Evolutionary conservation across 92 coral and sea anemone species (phyloP), one percentile per base, ranked within the genome.

Genomic region (Actinostola sp.): DNA sequence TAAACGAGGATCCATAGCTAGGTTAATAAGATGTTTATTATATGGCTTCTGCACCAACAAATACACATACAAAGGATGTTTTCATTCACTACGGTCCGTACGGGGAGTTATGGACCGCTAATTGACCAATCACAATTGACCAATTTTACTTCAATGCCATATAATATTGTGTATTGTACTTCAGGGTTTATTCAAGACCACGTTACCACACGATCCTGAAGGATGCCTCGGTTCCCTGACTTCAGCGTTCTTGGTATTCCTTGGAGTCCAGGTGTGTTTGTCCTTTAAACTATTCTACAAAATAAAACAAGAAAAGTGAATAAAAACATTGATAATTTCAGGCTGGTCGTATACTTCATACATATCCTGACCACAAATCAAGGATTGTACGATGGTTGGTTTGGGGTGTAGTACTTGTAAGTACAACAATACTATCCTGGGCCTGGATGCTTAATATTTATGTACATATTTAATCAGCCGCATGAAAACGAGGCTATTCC

Each of bases 201-300:
- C 46, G 21, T 56, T 88, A 1, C 95, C 90, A 0, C 91, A 82
- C 38, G 99, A 95, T 57, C 99, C 99, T 4, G 99, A 95, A 56
- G 99, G 99, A 10, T 87, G 88, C 11, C 89, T 95, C 58, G 99
- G 99, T 20, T 63, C 97, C 14, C 56, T 95, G 33, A 92, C 99
- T 0, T 95, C 99, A 11, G 88, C 85, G 11, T 73, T 95, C 20
- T 81, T 95, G 0, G 97, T 92, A 2, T 95, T 95, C 66, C 80
- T 92, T 38, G 99, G 99, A 10, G 87, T 95, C 30, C 99, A 95
- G 90, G 99, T 92, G 66, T 41, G 67, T n/a, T 15, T 6, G 55
- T 35, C 32, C 11, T 9, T 6, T n/a, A 44, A 17, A 2, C 11
- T 30, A 21, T 50, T 35, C 50, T 14, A 25, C 27, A 8, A 23